Percentiles rank a stretch among this genome's conserved stretches.
Conservation (phyloP, 2,797 vertebrate species). For the Sebastes melanostomus region DNA sequence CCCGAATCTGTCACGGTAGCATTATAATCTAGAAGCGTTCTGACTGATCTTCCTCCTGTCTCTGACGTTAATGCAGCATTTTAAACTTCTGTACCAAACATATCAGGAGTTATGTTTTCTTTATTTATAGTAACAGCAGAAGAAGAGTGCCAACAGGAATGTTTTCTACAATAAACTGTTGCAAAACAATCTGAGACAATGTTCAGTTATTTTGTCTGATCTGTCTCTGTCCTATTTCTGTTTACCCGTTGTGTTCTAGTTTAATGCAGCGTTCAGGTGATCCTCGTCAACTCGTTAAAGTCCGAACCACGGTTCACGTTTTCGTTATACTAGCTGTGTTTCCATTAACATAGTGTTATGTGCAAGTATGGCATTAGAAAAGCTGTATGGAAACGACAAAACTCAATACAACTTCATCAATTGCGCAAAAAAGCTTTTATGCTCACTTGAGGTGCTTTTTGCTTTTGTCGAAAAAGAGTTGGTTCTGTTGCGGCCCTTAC, state of each 20-base stretch:
- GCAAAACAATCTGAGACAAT: not conserved
- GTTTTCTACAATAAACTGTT: slow-evolving; percentile 65
- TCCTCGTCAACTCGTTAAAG: too few species aligned
- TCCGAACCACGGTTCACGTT: too few species aligned
- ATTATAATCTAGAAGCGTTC: not conserved
- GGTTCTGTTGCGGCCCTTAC: too few species aligned
- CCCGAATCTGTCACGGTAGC: not conserved
- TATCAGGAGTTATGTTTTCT: slow-evolving; percentile 1
- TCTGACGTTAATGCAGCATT: not conserved
- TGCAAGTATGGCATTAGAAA: too few species aligned
- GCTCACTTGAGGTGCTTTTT: too few species aligned
- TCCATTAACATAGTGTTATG: too few species aligned
- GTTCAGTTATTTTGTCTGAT: not conserved
- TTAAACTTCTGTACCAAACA: slow-evolving; percentile 1
- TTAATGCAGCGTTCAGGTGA: not conserved
- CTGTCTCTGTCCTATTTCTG: not conserved
- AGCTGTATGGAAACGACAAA: too few species aligned
- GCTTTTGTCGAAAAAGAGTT: too few species aligned
- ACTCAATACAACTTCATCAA: too few species aligned
- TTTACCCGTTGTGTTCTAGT: not conserved
- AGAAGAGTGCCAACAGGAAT: slow-evolving; percentile 39
- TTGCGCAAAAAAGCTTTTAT: too few species aligned
- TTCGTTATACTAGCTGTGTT: too few species aligned
- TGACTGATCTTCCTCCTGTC: not conserved
- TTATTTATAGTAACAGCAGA: slow-evolving; percentile 7